Evolutionary conservation across 1,140 invertebrate genomes (phyloP).

Genomic region (Aradophagus sp.): DNA sequence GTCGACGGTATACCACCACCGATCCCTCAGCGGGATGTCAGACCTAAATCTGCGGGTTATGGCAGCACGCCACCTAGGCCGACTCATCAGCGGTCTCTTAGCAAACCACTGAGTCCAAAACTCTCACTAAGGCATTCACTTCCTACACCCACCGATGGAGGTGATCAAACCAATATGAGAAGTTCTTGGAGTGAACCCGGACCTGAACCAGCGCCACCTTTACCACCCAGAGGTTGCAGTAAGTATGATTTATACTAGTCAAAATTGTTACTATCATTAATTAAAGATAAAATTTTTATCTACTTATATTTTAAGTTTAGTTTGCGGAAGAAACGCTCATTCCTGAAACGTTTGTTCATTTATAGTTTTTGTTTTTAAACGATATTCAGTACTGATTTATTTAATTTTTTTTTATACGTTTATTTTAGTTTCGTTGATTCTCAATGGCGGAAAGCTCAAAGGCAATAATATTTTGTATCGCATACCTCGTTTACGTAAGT

Average conservation of each 20-base stretch:
- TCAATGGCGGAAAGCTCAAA: constrained; percentile 42
- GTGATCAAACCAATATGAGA: constrained; percentile 70
- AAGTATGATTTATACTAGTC: constrained; percentile 51
- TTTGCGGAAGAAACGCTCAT: too few relatives aligned
- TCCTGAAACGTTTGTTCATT: too few relatives aligned
- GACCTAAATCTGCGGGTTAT: constrained; percentile 77
- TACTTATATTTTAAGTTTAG: too few relatives aligned
- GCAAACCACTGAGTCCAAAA: constrained; percentile 78
- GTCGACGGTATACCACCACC: constrained; percentile 75
- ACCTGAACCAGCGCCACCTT: constrained; percentile 77
- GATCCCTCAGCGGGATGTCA: constrained; percentile 77
- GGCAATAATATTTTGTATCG: constrained; percentile 41
- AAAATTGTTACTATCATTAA: too few relatives aligned
- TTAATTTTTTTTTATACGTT: constrained; percentile 35
- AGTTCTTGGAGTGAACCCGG: constrained; percentile 79
- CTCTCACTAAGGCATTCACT: constrained; percentile 75
- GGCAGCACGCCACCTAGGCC: constrained; percentile 76
- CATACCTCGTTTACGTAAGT: constrained; percentile 48
- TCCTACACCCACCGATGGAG: constrained; percentile 70
- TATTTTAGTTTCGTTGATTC: constrained; percentile 53
- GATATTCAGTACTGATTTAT: constrained; percentile 14
- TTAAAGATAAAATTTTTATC: too few relatives aligned
- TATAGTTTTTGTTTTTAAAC: too few relatives aligned
- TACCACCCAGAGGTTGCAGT: constrained; percentile 79
- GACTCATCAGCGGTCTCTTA: constrained; percentile 77